Evolutionary conservation across 2,888 invertebrate genomes (phyloP).

Genomic region (Endotricha flammealis): DNA sequence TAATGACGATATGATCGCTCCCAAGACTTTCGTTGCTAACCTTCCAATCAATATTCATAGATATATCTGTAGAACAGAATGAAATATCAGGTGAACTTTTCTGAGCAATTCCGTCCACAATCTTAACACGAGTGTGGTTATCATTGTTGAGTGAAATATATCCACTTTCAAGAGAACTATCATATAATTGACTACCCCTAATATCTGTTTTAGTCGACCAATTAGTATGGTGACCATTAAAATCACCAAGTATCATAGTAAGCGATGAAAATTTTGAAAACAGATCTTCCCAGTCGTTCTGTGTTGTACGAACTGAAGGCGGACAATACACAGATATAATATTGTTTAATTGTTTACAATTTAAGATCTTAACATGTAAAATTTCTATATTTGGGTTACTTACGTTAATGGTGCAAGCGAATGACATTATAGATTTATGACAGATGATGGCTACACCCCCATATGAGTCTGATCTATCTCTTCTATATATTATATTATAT

Average conservation of each 20-base stretch:
- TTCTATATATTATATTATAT: constrained; percentile 13
- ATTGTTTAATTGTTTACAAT: constrained; percentile 15
- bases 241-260: constrained; percentile 16
- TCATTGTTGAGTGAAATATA: background rate
- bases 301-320: too few species aligned
- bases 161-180: too few species aligned
- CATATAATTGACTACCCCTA: constrained; percentile 14
- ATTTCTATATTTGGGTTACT: constrained; percentile 14
- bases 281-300: too few species aligned
- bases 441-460: constrained; percentile 17
- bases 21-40: constrained; percentile 13
- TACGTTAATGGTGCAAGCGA: background rate
- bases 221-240: constrained; percentile 16
- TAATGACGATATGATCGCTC: constrained; percentile 5
- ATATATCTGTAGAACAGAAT: constrained; percentile 14
- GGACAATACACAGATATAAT: constrained; percentile 14
- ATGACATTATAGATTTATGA: constrained; percentile 13
- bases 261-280: constrained; percentile 13
- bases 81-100: constrained; percentile 9
- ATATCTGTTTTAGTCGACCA: constrained; percentile 15
- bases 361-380: constrained; percentile 11
- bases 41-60: constrained; percentile 12
- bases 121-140: background rate
- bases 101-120: background rate
- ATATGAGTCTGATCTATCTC: constrained; percentile 13